Conservation (phyloP, 2,888 invertebrate species). For the Stenchaetothrips biformis region DNA sequence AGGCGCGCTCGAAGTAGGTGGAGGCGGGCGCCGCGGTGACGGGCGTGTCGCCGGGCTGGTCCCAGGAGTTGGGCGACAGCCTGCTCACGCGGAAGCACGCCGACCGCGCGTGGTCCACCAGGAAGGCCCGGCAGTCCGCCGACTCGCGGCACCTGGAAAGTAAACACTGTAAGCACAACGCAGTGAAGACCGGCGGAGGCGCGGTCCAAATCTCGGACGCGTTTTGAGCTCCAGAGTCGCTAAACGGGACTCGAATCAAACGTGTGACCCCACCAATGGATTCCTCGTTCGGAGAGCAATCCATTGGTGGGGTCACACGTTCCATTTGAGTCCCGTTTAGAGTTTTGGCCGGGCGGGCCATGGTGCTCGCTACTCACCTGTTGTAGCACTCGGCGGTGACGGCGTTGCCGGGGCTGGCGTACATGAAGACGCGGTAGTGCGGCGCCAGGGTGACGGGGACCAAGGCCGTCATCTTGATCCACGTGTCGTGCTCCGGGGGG, state of each 20-base stretch:
- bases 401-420: conserved; percentile 38
- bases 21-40: conserved; percentile 33
- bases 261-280: too few relatives aligned
- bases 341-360: too few relatives aligned
- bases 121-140: conserved; percentile 50
- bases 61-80: conserved; percentile 34
- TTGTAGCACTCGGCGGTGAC: conserved; percentile 42
- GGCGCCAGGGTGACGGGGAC: conserved; percentile 35
- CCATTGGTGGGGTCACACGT: too few relatives aligned
- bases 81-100: conserved; percentile 50
- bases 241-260: too few relatives aligned
- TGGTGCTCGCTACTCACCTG: too few relatives aligned
- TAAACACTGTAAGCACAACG: too few relatives aligned
- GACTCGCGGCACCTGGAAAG: conserved; percentile 47
- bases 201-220: too few relatives aligned
- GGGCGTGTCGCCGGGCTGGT: conserved; percentile 29
- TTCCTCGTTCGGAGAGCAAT: too few relatives aligned
- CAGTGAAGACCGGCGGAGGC: too few relatives aligned
- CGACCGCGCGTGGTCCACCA: conserved; percentile 50
- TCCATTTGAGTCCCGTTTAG: too few relatives aligned
- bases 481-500: conserved; percentile 40
- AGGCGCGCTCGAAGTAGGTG: conserved; percentile 62
- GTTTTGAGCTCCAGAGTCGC: too few relatives aligned
- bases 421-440: conserved; percentile 37
- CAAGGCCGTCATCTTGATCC: conserved; percentile 38